phyloP scores from a whole-genome alignment of 2,888 invertebrate species.

The Petrolisthes cinctipes region DNA sequence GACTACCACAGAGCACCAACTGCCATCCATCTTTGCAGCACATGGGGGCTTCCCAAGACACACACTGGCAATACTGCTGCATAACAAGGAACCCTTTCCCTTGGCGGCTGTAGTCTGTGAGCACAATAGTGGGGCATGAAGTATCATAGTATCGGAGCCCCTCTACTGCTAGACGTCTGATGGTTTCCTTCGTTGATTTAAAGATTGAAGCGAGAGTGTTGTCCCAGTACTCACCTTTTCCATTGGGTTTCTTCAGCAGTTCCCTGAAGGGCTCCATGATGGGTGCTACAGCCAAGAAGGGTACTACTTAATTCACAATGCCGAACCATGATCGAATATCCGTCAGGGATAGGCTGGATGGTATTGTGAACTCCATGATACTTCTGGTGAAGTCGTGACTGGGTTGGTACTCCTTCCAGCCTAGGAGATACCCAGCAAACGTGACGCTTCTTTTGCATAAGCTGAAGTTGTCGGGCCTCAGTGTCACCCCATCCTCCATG shows the following conservation, averaged over 20 bases:
- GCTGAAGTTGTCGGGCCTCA: slow-evolving; percentile 3
- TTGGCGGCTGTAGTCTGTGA: too few relatives aligned
- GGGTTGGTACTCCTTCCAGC: too few relatives aligned
- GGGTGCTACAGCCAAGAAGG: background rate
- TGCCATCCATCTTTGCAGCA: slow-evolving; percentile 30
- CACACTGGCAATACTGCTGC: slow-evolving; percentile 27
- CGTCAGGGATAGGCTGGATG: background rate
- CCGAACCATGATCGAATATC: slow-evolving; percentile 18
- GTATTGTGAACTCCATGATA: too few relatives aligned
- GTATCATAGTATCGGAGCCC: slow-evolving; percentile 17
- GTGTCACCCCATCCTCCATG: background rate
- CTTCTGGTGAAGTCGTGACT: too few relatives aligned
- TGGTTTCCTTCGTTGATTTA: background rate
- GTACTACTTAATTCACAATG: slow-evolving; percentile 6
- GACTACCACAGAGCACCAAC: slow-evolving; percentile 24
- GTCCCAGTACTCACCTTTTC: slow-evolving; percentile 8
- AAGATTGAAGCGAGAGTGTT: background rate
- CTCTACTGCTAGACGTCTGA: background rate
- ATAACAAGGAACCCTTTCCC: background rate
- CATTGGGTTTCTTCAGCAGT: slow-evolving; percentile 1
- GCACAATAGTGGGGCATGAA: background rate
- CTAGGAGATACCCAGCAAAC: too few relatives aligned
- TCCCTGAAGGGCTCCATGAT: slow-evolving; percentile 10
- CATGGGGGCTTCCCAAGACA: background rate
- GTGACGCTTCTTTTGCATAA: background rate